Base-by-base conservation (phyloP, 2,113 vertebrate genomes). In the Myotis lucifugus region DNA sequence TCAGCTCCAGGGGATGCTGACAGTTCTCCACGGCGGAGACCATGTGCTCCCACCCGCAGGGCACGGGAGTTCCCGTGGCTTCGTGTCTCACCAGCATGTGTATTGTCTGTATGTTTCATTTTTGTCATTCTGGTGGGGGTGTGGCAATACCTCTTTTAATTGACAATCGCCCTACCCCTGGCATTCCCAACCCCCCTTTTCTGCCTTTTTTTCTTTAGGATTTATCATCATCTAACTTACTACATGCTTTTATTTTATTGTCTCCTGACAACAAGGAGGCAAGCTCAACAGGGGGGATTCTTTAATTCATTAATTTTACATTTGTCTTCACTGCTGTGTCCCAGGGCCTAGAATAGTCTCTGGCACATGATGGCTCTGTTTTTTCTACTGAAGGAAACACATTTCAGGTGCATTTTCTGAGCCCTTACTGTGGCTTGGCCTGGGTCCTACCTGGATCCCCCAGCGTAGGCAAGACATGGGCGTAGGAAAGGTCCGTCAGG, bases 351-450 rank as follows among this genome's bases (percentile, higher is more conserved):
- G 18, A 42, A 50, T 6, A 69, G 81, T 19, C 37, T n/a, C 64
- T 29, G 12, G 52, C 73, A 37, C 12, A 7, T 10, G 32, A 8
- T 10, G 29, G 23, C 66, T 90, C 59, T 27, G 0, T 54, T 19
- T 64, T 66, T 82, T 74, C 79, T 94, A 48, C 4, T n/a, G 40
- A 87, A 93, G 40, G 50, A 77, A 96, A 85, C 9, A 50, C 17
- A 15, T 34, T 91, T 91, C 21, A 74, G 69, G 29, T 13, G 29
- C 32, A n/a, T 69, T 61, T 78, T 23, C 48, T 12, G 48, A 84
- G 64, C 21, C 46, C 32, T 72, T 13, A 4, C 8, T 13, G 8
- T 12, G 10, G n/a, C 32, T 25, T 29, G 46, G 29, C 11, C 76
- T 27, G 27, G n/a, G 32, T 88, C 46, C 82, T 48, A 23, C 82